Base-by-base conservation (phyloP, 1,140 invertebrate species). In the Panagrolaimus sp. region DNA sequence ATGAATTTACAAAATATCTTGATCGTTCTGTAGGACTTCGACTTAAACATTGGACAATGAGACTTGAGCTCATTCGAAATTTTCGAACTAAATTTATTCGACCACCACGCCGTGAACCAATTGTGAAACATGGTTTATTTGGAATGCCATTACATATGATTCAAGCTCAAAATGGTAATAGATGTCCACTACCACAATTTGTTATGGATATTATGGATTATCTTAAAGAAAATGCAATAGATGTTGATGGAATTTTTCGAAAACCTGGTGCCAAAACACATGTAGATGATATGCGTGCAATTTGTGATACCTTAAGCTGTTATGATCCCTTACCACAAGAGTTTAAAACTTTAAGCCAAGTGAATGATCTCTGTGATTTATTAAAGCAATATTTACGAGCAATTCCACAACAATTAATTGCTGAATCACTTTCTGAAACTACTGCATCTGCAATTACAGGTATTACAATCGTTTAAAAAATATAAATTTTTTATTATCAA, bases 221-320 rank as follows among this genome's bases (percentile, higher is more conserved):
- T 20, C 16, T 57, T 14, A 25, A 20, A 27, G 20, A 57, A 27
- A 20, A 16, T 20, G 51, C 51, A 25, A 20, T 27, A 4, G n/a
- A 25, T 8, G n/a, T 57, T 16, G 51, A 57, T 57, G 51, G 51
- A 13, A 57, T 57, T 20, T 57, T 57, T 27, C 51, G 51, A 23
- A 14, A 16, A 20, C 20, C 20, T 16, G 51, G 51, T 20, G n/a
- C 51, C 11, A 13, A 57, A 27, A 57, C 20, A 13, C 11, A 16
- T 11, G 20, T 57, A 2, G 20, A 20, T 5, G 51, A 57, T 11
- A 57, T 57, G 51, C 51, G 51, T 57, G 11, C 11, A 11, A 57
- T 57, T 23, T 57, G 51, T 57, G 20, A 57, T 27, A 27, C 51
- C 4, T 57, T 57, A 27, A 57, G 11, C 8, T 20, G 20, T 13